These are phyloP conservation scores for Orthosia gracilis DNA, from an alignment of 2,888 invertebrate genomes.

Conservation along the genomic window DNA sequence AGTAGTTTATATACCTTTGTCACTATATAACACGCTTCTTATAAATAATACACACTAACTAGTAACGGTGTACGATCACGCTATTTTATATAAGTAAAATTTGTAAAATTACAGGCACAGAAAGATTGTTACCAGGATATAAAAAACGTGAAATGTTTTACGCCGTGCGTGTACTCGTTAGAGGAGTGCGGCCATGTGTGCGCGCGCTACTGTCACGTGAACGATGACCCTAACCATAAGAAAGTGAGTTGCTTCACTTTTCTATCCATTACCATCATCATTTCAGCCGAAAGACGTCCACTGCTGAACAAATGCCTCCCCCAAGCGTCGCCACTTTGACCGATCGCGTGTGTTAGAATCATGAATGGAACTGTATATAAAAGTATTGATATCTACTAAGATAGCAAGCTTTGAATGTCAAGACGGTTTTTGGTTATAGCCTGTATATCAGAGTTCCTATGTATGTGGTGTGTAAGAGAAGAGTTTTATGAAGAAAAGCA, in stretches of 20 bases:
- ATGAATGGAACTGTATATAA: too few relatives aligned
- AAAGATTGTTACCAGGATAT: slow-evolving; percentile 84
- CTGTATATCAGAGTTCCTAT: too few relatives aligned
- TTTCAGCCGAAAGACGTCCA: too few relatives aligned
- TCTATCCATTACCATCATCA: background rate
- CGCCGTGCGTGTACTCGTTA: slow-evolving; percentile 89
- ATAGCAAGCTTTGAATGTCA: too few relatives aligned
- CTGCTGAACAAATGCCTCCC: too few relatives aligned
- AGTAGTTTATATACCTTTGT: background rate
- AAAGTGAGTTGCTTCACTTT: slow-evolving; percentile 75
- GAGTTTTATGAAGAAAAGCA: too few relatives aligned
- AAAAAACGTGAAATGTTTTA: slow-evolving; percentile 79
- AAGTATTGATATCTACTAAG: too few relatives aligned
- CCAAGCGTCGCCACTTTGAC: too few relatives aligned
- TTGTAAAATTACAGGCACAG: slow-evolving; percentile 72
- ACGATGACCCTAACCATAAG: slow-evolving; percentile 91
- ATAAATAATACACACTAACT: background rate
- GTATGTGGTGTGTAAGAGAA: too few relatives aligned
- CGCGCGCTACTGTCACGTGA: slow-evolving; percentile 89
- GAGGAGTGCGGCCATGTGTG: slow-evolving; percentile 92
- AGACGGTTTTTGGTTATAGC: too few relatives aligned
- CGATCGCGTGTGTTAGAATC: too few relatives aligned
- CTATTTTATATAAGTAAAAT: slow-evolving; percentile 6
- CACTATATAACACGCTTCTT: background rate
- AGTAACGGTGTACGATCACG: background rate